phyloP scores from a whole-genome alignment of 2,888 invertebrate genomes.

The Miltochrista miniata region DNA sequence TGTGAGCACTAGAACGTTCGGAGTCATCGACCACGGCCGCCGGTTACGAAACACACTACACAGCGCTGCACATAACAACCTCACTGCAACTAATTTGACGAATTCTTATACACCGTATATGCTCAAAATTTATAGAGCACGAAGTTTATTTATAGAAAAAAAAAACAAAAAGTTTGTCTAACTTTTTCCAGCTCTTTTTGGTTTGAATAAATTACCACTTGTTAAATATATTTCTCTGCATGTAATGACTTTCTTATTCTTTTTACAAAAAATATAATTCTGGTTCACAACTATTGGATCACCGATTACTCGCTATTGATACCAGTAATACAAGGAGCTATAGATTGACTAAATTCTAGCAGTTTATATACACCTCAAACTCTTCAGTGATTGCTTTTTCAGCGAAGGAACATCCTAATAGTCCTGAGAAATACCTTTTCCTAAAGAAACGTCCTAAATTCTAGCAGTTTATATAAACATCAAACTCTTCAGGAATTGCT shows the following conservation, averaged over 20 bases:
- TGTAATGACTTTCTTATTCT: too few species aligned
- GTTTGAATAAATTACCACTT: neutral
- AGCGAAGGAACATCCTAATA: neutral
- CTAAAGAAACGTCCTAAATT: too few species aligned
- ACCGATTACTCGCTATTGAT: too few species aligned
- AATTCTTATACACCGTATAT: conserved; percentile 10
- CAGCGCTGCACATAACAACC: conserved; percentile 48
- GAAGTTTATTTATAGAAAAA: neutral
- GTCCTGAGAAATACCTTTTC: too few species aligned
- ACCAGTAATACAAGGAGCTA: too few species aligned
- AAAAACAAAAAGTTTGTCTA: neutral
- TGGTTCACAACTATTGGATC: too few species aligned
- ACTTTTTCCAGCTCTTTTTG: neutral
- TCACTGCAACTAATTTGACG: conserved; percentile 44
- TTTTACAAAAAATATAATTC: too few species aligned
- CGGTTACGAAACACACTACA: conserved; percentile 67
- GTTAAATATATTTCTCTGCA: too few species aligned
- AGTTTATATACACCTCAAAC: neutral
- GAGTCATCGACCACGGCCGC: conserved; percentile 81
- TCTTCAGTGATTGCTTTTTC: neutral
- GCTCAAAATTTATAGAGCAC: conserved; percentile 6
- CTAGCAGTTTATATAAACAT: neutral
- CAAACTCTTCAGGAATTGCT: neutral
- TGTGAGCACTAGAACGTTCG: conserved; percentile 78
- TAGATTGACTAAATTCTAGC: too few species aligned